phyloP scores from a whole-genome alignment of 2,888 invertebrate genomes.

The Autographa pulchrina region DNA sequence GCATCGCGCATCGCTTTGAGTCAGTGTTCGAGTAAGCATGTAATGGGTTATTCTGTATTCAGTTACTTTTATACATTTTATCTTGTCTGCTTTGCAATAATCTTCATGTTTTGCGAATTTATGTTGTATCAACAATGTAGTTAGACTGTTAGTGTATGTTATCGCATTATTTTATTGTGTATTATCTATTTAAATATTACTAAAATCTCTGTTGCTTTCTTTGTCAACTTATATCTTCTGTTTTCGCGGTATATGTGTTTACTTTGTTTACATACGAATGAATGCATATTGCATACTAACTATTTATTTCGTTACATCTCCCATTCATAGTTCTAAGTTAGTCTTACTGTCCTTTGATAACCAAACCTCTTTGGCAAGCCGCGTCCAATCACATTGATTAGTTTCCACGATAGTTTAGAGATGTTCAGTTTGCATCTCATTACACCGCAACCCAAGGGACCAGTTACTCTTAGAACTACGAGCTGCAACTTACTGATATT shows the following conservation, averaged over 20 bases:
- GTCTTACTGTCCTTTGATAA: background rate
- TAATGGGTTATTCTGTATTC: background rate
- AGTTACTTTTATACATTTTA: background rate
- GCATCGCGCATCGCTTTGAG: slow-evolving; percentile 3
- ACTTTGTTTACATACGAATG: too few relatives aligned
- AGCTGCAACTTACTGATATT: too few relatives aligned
- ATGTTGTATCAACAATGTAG: background rate
- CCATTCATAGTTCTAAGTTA: background rate
- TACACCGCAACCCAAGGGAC: background rate
- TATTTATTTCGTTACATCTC: background rate
- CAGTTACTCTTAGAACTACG: background rate
- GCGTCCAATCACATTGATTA: background rate
- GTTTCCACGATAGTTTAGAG: background rate
- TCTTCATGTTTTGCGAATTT: background rate
- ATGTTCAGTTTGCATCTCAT: background rate
- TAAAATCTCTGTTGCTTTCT: background rate
- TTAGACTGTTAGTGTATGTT: background rate
- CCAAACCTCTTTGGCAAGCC: background rate
- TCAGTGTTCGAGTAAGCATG: background rate
- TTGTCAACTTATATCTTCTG: background rate
- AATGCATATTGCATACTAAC: background rate
- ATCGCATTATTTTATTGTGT: background rate
- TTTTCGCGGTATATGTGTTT: background rate
- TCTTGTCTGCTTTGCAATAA: background rate
- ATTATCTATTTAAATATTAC: background rate